Conservation (phyloP, 2,888 invertebrate species). For the Plagodis dolabraria region DNA sequence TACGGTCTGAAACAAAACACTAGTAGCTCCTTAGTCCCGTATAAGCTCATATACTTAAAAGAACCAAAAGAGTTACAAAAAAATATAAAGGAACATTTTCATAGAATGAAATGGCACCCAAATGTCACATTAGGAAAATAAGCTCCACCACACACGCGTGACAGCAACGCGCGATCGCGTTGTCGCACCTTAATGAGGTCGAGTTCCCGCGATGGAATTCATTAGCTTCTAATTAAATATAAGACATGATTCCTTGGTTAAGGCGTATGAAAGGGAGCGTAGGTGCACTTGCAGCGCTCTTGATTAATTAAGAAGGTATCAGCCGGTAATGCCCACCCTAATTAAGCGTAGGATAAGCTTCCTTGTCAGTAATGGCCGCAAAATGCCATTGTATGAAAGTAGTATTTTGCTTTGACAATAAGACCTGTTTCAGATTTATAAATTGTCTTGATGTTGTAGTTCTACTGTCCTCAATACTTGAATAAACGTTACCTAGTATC, state of each 20-base stretch:
- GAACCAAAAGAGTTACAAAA: no score
- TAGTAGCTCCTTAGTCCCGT: no score
- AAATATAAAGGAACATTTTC: not conserved
- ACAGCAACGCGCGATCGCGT: constrained; percentile 38
- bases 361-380: constrained; percentile 27
- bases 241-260: constrained; percentile 71
- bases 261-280: constrained; percentile 63
- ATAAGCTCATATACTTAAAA: no score
- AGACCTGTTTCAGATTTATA: constrained; percentile 15
- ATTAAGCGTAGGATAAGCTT: constrained; percentile 42
- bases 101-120: constrained; percentile 4
- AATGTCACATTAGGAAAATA: constrained; percentile 26
- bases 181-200: constrained; percentile 62
- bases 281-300: constrained; percentile 51
- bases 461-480: constrained; percentile 8
- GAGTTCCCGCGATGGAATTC: constrained; percentile 70
- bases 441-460: constrained; percentile 10
- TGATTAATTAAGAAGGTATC: constrained; percentile 62
- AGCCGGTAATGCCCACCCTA: constrained; percentile 49
- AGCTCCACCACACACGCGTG: constrained; percentile 20
- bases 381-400: constrained; percentile 32
- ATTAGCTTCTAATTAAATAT: constrained; percentile 76
- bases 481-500: not conserved
- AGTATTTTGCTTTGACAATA: constrained; percentile 25
- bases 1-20: no score